Base-by-base conservation (phyloP, 23 tunicate species). In the Diplosoma virens region DNA sequence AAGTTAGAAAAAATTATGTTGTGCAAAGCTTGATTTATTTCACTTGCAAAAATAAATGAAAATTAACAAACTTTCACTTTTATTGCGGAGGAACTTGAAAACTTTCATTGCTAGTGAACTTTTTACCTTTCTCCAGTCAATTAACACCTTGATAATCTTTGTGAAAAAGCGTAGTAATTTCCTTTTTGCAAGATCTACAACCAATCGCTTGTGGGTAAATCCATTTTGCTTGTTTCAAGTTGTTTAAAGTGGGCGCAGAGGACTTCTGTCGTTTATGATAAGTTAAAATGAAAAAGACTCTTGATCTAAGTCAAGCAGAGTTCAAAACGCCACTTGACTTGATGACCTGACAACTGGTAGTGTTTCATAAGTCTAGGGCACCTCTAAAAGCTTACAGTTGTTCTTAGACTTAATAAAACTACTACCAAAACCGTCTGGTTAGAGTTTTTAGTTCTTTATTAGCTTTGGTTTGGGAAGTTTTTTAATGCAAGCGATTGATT, bases 261-360 rank as follows among this genome's bases (percentile, higher is more conserved):
- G 9, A 25, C 55, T 64, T 68, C 29, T 2, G 53, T 34, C 75
- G 29, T 68, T 17, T 68, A 33, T 35, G 25, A 25, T 21, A 9
- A 68, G 25, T 33, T 58, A n/a, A 20, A 35, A 68, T 33, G 55
- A 34, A 35, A 3, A 35, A 71, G 46, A 2, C 75, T 16, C 53
- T 68, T 23, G 37, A 24, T 30, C n/a, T 5, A 36, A 23, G 69
- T 78, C 82, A 78, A 5, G 5, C n/a, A 61, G 16, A 78, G 82
- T 64, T 78, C 82, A 78, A 78, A 11, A 36, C 33, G 74, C n/a
- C 52, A 78, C 82, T 78, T 64, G 59, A 58, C 50, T 78, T 78
- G 82, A 63, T 36, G 33, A 33, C 35, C 34, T 5, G 9, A 7
- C 35, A 61, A 4, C 21, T 61, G 17, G 21, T 55, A 14, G 63